Evolutionary conservation across 1,140 invertebrate species (phyloP), one percentile per base, ranked within the genome.

Genomic region (Penaeus vannamei): DNA sequence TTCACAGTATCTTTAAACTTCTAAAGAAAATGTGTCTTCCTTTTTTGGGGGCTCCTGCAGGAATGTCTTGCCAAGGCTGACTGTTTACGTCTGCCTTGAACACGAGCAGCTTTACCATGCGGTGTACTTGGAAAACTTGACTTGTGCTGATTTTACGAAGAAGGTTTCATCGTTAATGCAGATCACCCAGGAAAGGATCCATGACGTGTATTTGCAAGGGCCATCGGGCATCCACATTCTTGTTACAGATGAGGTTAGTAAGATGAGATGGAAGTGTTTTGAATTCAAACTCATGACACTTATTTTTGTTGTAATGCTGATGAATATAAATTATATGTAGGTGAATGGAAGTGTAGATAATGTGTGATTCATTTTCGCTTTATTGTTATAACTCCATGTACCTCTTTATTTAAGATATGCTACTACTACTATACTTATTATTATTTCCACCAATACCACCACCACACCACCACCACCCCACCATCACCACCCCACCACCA

Each of bases 141-240:
- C 94, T n/a, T 95, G 95, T 82, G 92, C 92, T 36, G 96, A 96
- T 90, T 92, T 98, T 32, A 92, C 95, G 29, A 93, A 94, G 86
- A 97, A 97, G 92, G 92, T 98, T 53, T 93, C 95, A 17, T 91
- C 92, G 0, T 93, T 96, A 23, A 92, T 96, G 60, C 95, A 94
- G 84, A 92, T 96, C 42, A 92, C 93, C 12, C 91, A 93, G 1
- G 94, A 95, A 86, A 94, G 95, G 92, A 94, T 97, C 76, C 93
- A 94, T 72, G 95, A 95, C 84, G 93, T 96, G 66, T 95, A 95
- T 90, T 93, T 96, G n/a, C 94, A 95, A 92, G 96, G 96, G 12
- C 96, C 96, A 0, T 95, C 95, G 83, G 95, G 95, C 69, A 96
- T 97, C 64, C 95, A 96, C 91, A 95, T 97, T 26, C 92, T 96